phyloP scores from a whole-genome alignment of 1,140 invertebrate species.

The Anastatus disparis region DNA sequence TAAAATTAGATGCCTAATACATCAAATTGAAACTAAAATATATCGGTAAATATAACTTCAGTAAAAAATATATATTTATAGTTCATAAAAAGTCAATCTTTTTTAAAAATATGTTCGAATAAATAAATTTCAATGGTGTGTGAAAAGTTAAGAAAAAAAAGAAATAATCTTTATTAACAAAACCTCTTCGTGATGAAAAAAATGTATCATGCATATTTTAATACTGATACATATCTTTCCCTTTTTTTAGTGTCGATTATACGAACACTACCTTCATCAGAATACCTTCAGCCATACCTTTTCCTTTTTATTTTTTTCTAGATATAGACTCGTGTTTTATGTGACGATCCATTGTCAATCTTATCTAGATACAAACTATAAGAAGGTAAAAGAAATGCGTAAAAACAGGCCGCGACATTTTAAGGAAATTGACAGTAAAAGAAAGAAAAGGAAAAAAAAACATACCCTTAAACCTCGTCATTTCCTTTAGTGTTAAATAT shows the following conservation, averaged over 20 bases:
- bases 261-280: background rate
- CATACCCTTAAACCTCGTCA: background rate
- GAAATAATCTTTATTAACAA: too few species aligned
- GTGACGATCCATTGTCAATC: constrained; percentile 18
- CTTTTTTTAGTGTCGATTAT: background rate
- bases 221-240: background rate
- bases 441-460: too few species aligned
- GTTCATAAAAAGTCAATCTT: too few species aligned
- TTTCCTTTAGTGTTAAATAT: background rate
- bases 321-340: background rate
- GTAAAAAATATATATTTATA: too few species aligned
- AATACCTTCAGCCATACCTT: background rate
- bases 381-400: background rate
- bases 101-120: too few species aligned
- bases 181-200: constrained; percentile 7
- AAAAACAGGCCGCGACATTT: background rate
- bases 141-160: too few species aligned
- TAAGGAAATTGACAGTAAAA: constrained; percentile 16
- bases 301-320: background rate
- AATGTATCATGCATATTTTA: constrained; percentile 14
- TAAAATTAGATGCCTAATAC: too few species aligned
- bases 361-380: constrained; percentile 3
- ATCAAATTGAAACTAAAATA: too few species aligned
- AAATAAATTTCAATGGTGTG: too few species aligned
- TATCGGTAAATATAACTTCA: too few species aligned